Evolutionary conservation across 1,140 invertebrate species (phyloP).

Genomic region (Geopemphigus sp.): DNA sequence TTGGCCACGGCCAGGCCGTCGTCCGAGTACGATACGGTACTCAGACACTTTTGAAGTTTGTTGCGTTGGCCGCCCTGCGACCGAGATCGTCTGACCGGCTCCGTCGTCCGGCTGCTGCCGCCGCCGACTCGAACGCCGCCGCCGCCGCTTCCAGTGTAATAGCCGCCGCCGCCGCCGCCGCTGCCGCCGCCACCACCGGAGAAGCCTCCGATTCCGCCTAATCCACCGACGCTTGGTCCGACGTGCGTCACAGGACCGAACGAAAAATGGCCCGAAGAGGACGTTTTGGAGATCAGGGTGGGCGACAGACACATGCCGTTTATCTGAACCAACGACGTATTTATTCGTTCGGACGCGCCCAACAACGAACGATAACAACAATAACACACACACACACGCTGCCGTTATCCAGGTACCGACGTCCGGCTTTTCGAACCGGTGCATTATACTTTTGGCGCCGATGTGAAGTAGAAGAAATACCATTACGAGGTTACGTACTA

Average conservation of each 20-base stretch:
- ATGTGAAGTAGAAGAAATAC: no score
- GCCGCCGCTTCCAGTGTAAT: background rate
- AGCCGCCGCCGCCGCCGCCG: constrained; percentile 41
- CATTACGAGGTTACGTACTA: no score
- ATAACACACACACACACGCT: background rate
- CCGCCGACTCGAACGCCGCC: constrained; percentile 49
- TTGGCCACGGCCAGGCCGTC: constrained; percentile 59
- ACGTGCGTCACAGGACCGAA: constrained; percentile 4
- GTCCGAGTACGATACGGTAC: constrained; percentile 72
- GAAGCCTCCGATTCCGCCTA: constrained; percentile 40
- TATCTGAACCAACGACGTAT: constrained; percentile 51
- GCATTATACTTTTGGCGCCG: no score
- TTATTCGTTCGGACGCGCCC: constrained; percentile 34
- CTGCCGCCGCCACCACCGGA: no score
- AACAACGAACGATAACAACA: background rate
- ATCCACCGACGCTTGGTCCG: background rate
- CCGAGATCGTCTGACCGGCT: constrained; percentile 68
- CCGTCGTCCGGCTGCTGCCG: constrained; percentile 51
- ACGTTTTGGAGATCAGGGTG: constrained; percentile 50
- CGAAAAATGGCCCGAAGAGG: constrained; percentile 36
- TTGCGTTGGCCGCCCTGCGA: constrained; percentile 78
- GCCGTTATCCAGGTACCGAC: background rate
- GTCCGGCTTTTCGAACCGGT: no score
- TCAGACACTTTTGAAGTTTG: constrained; percentile 82
- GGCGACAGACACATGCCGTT: constrained; percentile 53